Conservation (phyloP, 2,113 vertebrate genomes). For the Erinaceus europaeus region DNA sequence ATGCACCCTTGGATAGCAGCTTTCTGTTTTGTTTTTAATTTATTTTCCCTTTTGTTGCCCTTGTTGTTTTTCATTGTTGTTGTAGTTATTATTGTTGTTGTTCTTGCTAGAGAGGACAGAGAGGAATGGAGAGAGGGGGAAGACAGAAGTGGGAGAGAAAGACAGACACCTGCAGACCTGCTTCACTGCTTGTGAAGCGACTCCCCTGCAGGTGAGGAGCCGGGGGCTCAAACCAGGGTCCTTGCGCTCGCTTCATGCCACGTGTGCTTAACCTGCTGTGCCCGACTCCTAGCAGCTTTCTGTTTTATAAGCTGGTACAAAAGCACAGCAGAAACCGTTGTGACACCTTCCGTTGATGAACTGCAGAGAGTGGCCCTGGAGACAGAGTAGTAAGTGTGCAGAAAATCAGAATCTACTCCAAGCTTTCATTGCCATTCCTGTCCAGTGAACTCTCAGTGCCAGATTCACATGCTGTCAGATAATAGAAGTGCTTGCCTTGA, state of each 20-base stretch:
- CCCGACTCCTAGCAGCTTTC: conserved; percentile 39
- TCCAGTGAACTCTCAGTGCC: background rate
- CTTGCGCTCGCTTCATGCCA: too few relatives aligned
- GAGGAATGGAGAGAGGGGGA: too few relatives aligned
- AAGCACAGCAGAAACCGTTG: conserved; percentile 45
- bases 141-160: too few relatives aligned
- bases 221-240: too few relatives aligned
- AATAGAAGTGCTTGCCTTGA: background rate
- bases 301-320: conserved; percentile 19
- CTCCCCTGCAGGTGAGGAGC: too few relatives aligned
- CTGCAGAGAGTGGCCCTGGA: conserved; percentile 24
- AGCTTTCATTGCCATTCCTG: background rate
- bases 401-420: conserved; percentile 30
- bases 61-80: too few relatives aligned
- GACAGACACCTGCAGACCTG: too few relatives aligned
- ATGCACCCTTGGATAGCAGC: conserved; percentile 45
- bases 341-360: conserved; percentile 63
- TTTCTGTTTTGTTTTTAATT: conserved; percentile 28
- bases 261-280: too few relatives aligned
- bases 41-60: too few relatives aligned
- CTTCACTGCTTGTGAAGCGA: too few relatives aligned
- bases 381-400: conserved; percentile 50
- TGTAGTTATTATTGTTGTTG: too few relatives aligned
- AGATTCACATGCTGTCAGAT: conserved; percentile 22
- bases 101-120: too few relatives aligned